A percentile compares a stretch with the other conserved stretches of the same genome.
These are phyloP conservation scores for Herpetotheres cachinnans DNA, from an alignment of 2,113 vertebrate genomes.

Conservation along the genomic window DNA sequence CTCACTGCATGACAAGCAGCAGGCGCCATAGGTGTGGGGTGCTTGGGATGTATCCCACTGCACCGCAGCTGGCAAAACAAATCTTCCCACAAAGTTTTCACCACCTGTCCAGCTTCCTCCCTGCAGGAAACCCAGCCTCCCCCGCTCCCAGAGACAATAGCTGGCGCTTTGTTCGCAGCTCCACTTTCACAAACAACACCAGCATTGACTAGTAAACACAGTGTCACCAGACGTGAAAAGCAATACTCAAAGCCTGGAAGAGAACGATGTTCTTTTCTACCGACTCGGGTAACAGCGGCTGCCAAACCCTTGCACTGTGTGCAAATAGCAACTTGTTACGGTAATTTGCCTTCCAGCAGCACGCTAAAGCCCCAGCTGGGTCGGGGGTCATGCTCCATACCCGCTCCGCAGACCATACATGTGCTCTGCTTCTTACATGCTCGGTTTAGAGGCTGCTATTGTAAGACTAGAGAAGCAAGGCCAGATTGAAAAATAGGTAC, in stretches of 20 bases:
- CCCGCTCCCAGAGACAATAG: accelerated
- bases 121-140: constrained; percentile 33
- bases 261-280: not conserved
- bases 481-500: not conserved
- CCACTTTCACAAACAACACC: not conserved
- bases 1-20: not conserved
- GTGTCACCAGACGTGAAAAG: not conserved
- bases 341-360: not conserved
- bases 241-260: not conserved
- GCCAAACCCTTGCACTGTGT: not conserved
- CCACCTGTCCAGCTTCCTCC: not conserved
- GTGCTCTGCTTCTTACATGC: accelerated
- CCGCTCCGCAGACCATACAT: not conserved
- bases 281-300: not conserved
- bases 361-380: not conserved
- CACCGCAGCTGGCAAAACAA: constrained; percentile 38
- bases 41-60: not conserved
- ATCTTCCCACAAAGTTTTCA: not conserved
- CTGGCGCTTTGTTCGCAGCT: constrained; percentile 25
- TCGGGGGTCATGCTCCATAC: not conserved
- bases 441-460: not conserved
- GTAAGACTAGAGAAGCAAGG: not conserved
- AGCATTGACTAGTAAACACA: not conserved
- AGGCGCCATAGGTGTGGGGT: not conserved
- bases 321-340: not conserved